phyloP scores from a whole-genome alignment of 2,888 invertebrate genomes.

The Eilema griseolum region DNA sequence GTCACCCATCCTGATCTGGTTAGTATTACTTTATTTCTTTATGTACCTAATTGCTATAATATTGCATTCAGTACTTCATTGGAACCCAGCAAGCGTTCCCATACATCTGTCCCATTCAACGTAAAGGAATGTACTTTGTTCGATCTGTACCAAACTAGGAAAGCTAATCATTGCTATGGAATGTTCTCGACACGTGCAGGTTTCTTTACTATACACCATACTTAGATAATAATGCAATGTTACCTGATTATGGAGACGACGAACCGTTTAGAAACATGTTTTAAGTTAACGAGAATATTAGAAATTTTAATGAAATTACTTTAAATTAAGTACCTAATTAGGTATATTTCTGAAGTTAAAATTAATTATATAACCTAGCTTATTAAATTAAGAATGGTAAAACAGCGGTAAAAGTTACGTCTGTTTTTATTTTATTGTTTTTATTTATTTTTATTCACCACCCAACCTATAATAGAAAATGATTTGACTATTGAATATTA shows the following conservation, averaged over 20 bases:
- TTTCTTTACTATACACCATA: slow-evolving; percentile 29
- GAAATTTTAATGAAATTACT: no score
- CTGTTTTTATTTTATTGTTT: no score
- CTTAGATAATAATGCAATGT: slow-evolving; percentile 28
- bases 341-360: no score
- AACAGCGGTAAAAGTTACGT: no score
- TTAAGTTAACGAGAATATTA: not conserved
- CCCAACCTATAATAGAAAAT: no score
- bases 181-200: slow-evolving; percentile 63
- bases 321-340: no score
- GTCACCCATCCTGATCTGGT: no score
- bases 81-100: slow-evolving; percentile 20
- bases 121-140: slow-evolving; percentile 67
- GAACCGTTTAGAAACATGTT: slow-evolving; percentile 1
- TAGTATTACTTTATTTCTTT: no score
- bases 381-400: no score
- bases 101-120: slow-evolving; percentile 48
- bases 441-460: no score
- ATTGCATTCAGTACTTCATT: not conserved
- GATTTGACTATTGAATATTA: no score
- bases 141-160: slow-evolving; percentile 58
- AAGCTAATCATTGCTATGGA: slow-evolving; percentile 66
- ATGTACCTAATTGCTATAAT: not conserved
- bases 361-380: no score
- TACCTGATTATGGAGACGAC: slow-evolving; percentile 5